phyloP scores from a whole-genome alignment of 1,140 invertebrate species.

The Zaprionus kolodkinae region DNA sequence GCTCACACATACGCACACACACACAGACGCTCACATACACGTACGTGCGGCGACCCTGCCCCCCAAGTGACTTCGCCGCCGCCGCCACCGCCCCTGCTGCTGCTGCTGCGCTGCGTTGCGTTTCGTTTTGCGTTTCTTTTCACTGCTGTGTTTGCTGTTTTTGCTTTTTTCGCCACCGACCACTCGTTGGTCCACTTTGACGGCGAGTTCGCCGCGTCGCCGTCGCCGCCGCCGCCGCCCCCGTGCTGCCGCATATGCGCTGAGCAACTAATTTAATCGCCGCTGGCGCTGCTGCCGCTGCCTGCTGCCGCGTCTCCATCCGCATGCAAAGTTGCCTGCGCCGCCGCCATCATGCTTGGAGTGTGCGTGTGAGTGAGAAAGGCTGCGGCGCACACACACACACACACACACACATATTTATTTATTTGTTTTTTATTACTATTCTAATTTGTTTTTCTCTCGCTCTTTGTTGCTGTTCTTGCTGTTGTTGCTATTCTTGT shows the following conservation, averaged over 20 bases:
- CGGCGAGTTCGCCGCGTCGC: constrained; percentile 49
- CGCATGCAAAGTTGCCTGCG: constrained; percentile 17
- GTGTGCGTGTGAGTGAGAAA: constrained; percentile 29
- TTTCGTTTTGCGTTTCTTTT: constrained; percentile 46
- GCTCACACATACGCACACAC: constrained; percentile 44
- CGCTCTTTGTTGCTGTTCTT: constrained; percentile 37
- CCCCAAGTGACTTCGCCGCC: constrained; percentile 15
- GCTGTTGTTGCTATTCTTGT: constrained; percentile 57
- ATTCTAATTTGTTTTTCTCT: constrained; percentile 71
- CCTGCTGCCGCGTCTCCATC: not conserved
- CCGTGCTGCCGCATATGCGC: not conserved
- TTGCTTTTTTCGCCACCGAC: constrained; percentile 46
- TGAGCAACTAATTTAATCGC: constrained; percentile 74
- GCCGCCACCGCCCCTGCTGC: no score
- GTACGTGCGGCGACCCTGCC: constrained; percentile 53
- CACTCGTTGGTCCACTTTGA: constrained; percentile 75
- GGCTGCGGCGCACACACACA: constrained; percentile 36
- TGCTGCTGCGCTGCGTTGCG: constrained; percentile 15
- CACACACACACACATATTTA: constrained; percentile 1
- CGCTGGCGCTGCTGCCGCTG: constrained; percentile 39
- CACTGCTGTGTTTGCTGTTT: constrained; percentile 26
- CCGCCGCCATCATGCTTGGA: constrained; percentile 16
- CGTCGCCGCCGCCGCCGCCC: not conserved
- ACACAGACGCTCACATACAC: constrained; percentile 41
- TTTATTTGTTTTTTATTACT: constrained; percentile 72